phyloP scores from a whole-genome alignment of 1,140 invertebrate genomes.

The Conus ventricosus region DNA sequence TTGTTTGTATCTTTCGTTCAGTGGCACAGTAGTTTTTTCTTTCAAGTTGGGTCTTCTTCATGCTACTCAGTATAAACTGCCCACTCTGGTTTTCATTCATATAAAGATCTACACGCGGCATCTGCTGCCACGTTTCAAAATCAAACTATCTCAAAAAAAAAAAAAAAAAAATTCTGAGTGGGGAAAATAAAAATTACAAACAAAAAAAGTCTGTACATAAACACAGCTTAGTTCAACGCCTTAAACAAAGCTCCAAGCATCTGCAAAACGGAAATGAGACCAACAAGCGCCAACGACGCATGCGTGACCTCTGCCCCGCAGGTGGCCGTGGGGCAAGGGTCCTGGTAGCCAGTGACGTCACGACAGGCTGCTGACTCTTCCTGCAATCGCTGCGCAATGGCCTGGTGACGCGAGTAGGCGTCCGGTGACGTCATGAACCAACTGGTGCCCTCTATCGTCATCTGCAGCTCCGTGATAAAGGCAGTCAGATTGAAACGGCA shows the following conservation, averaged over 20 bases:
- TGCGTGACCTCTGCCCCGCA: not conserved
- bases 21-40: no score
- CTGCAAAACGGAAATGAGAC: not conserved
- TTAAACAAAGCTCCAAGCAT: not conserved
- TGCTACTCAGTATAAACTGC: no score
- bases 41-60: no score
- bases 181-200: no score
- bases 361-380: not conserved
- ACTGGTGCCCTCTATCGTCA: conserved; percentile 18
- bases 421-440: conserved; percentile 26
- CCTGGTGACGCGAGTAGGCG: conserved; percentile 17
- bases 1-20: no score
- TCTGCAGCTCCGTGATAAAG: not conserved
- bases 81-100: no score
- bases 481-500: conserved; percentile 6
- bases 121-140: no score
- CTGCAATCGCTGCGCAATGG: not conserved
- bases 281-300: not conserved
- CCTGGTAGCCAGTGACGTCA: not conserved
- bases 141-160: no score
- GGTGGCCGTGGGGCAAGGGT: not conserved
- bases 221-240: no score
- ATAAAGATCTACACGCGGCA: no score
- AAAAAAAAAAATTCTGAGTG: no score
- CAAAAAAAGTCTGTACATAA: no score